Conservation (phyloP, 1,140 invertebrate genomes). For the Dreissena rostriformis region DNA sequence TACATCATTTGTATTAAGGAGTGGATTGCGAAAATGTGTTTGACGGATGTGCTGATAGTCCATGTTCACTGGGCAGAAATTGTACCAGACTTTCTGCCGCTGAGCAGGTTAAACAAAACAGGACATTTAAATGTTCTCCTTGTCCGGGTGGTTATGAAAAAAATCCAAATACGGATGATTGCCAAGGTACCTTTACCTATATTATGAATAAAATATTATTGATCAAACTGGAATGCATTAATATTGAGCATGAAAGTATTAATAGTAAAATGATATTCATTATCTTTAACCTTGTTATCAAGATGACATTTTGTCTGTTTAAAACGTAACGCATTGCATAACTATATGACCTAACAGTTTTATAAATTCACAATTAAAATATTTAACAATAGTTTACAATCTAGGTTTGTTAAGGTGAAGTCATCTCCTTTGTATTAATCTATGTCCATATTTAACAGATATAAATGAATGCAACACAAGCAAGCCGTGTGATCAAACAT, state of each 20-base stretch:
- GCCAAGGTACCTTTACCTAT: background rate
- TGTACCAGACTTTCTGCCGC: background rate
- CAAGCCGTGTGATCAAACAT: constrained; percentile 11
- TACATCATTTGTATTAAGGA: background rate
- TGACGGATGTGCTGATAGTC: constrained; percentile 2
- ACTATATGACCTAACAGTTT: background rate
- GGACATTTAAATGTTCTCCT: background rate
- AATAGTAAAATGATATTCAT: background rate
- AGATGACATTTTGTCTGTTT: background rate
- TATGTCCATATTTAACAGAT: background rate
- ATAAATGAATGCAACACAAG: constrained; percentile 23
- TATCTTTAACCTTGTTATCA: background rate
- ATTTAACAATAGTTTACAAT: too few relatives aligned
- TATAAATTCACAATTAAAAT: background rate
- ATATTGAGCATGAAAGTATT: background rate
- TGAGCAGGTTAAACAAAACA: background rate
- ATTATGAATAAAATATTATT: background rate
- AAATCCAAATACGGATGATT: background rate
- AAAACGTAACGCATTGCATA: background rate
- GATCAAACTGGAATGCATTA: background rate
- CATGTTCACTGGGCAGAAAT: constrained; percentile 6
- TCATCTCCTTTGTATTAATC: background rate
- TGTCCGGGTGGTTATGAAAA: background rate
- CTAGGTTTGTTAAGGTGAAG: background rate
- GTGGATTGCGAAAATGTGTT: constrained; percentile 15